Conservation (phyloP, 2,888 invertebrate species). For the Noctua fimbriata region DNA sequence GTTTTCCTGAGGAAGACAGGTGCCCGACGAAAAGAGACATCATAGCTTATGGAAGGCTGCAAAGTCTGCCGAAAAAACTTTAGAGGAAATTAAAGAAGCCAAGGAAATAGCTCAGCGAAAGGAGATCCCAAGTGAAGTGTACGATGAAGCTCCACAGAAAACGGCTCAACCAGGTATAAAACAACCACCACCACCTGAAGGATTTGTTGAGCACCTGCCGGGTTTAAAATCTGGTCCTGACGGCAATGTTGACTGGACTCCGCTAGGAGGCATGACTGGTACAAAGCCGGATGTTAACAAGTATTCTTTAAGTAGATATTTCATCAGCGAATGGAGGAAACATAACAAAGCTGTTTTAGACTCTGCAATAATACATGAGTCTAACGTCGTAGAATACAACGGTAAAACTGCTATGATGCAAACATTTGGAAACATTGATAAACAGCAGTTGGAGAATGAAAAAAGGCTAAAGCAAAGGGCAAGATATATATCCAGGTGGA, state of each 20-base stretch:
- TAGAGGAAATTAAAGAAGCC: constrained; percentile 69
- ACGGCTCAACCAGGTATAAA: constrained; percentile 8
- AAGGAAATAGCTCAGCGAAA: constrained; percentile 49
- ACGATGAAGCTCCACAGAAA: neutral
- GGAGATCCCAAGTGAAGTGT: neutral
- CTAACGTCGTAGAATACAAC: constrained; percentile 91
- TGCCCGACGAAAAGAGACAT: constrained; percentile 78
- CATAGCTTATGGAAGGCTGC: constrained; percentile 82
- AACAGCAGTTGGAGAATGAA: constrained; percentile 92
- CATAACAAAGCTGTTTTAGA: constrained; percentile 90
- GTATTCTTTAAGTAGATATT: constrained; percentile 93
- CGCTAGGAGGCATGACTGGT: constrained; percentile 92
- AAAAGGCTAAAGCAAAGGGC: constrained; percentile 92
- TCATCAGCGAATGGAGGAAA: constrained; percentile 93
- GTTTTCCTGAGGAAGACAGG: constrained; percentile 76
- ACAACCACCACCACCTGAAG: constrained; percentile 59
- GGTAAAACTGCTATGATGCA: constrained; percentile 91
- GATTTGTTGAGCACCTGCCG: constrained; percentile 74
- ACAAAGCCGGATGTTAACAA: constrained; percentile 94
- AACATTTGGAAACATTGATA: constrained; percentile 92
- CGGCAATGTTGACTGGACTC: constrained; percentile 94
- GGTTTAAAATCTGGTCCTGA: constrained; percentile 92
- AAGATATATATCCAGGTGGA: constrained; percentile 93
- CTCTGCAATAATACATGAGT: constrained; percentile 87
- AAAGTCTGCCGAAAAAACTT: constrained; percentile 71